A percentile compares a stretch with the other conserved stretches of the same genome.
phyloP scores from a whole-genome alignment of 1,140 invertebrate genomes.

The Agrypnia vestita region DNA sequence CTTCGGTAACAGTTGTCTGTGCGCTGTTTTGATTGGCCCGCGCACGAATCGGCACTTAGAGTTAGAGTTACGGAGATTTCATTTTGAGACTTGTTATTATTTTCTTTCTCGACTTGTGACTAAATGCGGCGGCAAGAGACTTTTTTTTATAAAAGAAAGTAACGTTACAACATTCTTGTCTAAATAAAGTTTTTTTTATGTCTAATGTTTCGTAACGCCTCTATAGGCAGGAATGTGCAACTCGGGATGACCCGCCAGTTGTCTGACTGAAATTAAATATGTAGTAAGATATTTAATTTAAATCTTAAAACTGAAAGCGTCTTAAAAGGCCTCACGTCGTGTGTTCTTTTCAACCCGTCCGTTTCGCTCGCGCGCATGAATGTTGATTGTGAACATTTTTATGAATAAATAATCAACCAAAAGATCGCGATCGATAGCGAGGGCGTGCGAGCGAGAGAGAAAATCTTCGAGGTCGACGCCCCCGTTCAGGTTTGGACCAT shows the following conservation, averaged over 20 bases:
- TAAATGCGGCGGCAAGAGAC: no score
- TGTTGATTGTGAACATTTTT: slow-evolving; percentile 14
- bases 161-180: no score
- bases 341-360: neutral
- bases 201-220: neutral
- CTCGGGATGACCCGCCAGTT: neutral
- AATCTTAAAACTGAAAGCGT: neutral
- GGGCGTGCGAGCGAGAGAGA: slow-evolving; percentile 4
- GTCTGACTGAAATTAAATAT: neutral
- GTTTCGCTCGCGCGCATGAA: neutral
- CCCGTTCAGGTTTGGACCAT: slow-evolving; percentile 4
- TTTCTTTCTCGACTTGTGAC: no score
- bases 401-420: slow-evolving; percentile 34
- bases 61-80: neutral
- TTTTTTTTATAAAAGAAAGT: no score
- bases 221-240: neutral
- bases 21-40: neutral
- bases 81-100: no score
- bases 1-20: neutral
- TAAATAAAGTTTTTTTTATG: neutral
- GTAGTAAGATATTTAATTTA: neutral
- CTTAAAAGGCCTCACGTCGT: neutral
- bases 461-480: slow-evolving; percentile 10
- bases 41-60: neutral
- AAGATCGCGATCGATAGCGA: slow-evolving; percentile 7